These are phyloP conservation scores for Apis cerana DNA, from an alignment of 1,140 invertebrate genomes.

Conservation along the genomic window DNA sequence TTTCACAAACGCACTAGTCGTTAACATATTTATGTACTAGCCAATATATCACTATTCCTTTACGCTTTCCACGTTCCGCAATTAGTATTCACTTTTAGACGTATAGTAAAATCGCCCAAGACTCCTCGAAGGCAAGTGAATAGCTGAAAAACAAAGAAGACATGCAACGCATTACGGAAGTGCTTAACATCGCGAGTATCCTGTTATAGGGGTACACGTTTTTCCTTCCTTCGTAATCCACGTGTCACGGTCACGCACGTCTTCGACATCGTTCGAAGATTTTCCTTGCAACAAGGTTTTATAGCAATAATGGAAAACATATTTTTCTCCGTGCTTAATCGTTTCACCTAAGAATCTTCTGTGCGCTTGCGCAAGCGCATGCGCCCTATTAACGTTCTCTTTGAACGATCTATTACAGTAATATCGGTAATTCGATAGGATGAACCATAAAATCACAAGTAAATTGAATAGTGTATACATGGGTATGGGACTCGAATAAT, in stretches of 20 bases:
- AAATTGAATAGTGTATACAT: slow-evolving; percentile 50
- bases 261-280: slow-evolving; percentile 15
- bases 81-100: slow-evolving; percentile 21
- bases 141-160: slow-evolving; percentile 36
- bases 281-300: slow-evolving; percentile 28
- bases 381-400: slow-evolving; percentile 35
- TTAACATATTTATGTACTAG: background rate
- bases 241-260: slow-evolving; percentile 59
- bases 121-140: background rate
- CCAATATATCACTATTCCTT: slow-evolving; percentile 9
- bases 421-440: slow-evolving; percentile 32
- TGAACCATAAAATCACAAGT: slow-evolving; percentile 27
- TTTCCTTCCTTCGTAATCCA: slow-evolving; percentile 41
- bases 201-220: slow-evolving; percentile 33
- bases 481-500: slow-evolving; percentile 29
- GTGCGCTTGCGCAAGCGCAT: background rate
- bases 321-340: slow-evolving; percentile 48
- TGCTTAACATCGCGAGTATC: slow-evolving; percentile 42
- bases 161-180: slow-evolving; percentile 43
- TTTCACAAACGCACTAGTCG: slow-evolving; percentile 3
- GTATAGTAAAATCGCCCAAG: slow-evolving; percentile 5
- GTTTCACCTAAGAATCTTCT: background rate
- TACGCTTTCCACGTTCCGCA: slow-evolving; percentile 22
- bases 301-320: slow-evolving; percentile 55
- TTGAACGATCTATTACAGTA: slow-evolving; percentile 44